A percentile compares a stretch with the other conserved stretches of the same genome.
Evolutionary conservation across 1,140 invertebrate genomes (phyloP).

Genomic region (Lucilia sericata): DNA sequence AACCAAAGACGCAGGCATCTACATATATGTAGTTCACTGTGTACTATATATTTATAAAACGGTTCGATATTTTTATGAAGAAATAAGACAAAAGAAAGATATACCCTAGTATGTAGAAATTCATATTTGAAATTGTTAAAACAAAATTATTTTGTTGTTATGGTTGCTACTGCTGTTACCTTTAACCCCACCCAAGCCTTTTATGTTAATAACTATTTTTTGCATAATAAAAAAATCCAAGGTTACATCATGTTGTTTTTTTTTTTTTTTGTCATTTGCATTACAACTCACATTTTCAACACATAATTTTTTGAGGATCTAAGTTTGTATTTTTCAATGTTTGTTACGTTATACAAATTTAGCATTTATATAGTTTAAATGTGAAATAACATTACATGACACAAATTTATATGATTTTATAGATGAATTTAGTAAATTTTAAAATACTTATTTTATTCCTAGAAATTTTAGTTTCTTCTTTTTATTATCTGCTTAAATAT

Average conservation of each 20-base stretch:
- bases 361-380: too few relatives aligned
- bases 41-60: too few relatives aligned
- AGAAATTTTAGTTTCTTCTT: neutral
- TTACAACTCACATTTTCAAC: neutral
- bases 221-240: neutral
- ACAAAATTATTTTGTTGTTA: too few relatives aligned
- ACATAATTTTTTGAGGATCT: neutral
- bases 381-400: neutral
- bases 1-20: too few relatives aligned
- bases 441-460: neutral
- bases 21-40: too few relatives aligned
- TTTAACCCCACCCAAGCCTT: slow-evolving; percentile 1
- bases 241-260: neutral
- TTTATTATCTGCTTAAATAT: slow-evolving; percentile 8
- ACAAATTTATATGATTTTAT: neutral
- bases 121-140: too few relatives aligned
- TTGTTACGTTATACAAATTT: neutral
- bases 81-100: too few relatives aligned
- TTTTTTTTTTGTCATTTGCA: neutral
- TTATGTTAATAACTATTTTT: neutral
- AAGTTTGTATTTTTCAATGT: neutral
- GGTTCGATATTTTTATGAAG: too few relatives aligned
- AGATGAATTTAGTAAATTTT: too few relatives aligned
- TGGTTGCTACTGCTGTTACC: neutral
- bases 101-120: too few relatives aligned